phyloP scores from a whole-genome alignment of 2,888 invertebrate genomes.

The Hedychridium roseum region DNA sequence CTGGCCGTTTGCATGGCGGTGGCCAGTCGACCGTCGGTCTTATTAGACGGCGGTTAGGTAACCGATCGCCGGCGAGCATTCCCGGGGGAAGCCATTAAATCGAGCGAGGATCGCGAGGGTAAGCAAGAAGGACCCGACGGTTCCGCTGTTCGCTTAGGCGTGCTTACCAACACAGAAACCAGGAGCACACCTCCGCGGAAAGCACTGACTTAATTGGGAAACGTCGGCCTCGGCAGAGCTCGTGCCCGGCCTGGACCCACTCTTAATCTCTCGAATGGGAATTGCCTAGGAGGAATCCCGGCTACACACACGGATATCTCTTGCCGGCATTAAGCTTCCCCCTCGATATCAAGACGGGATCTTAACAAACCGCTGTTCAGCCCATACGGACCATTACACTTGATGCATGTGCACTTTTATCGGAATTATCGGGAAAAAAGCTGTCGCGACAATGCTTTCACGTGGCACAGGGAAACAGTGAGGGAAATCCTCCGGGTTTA shows the following conservation, averaged over 20 bases:
- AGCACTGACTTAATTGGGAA: constrained; percentile 38
- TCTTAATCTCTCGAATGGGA: constrained; percentile 41
- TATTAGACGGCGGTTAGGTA: constrained; percentile 20
- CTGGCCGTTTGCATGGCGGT: constrained; percentile 11
- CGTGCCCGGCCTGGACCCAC: no score
- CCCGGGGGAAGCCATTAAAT: constrained; percentile 29
- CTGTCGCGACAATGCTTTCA: no score
- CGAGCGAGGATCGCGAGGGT: constrained; percentile 6
- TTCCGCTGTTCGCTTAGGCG: no score
- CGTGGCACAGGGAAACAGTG: no score
- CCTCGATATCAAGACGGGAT: constrained; percentile 6
- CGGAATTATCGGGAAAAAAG: no score
- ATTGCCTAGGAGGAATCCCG: constrained; percentile 27
- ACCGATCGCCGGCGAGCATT: constrained; percentile 23
- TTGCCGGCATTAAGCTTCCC: background rate
- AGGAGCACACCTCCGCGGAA: constrained; percentile 6
- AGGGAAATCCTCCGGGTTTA: no score
- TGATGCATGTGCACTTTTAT: no score
- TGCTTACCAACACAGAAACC: constrained; percentile 5
- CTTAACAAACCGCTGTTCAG: constrained; percentile 28
- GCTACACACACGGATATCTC: no score
- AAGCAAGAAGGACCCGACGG: constrained; percentile 14
- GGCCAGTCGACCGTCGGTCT: constrained; percentile 26
- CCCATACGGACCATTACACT: no score
- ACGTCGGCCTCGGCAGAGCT: no score